A percentile compares a stretch with the other conserved stretches of the same genome.
These are phyloP conservation scores for Zophobas morio DNA, from an alignment of 1,140 invertebrate genomes.

Conservation along the genomic window DNA sequence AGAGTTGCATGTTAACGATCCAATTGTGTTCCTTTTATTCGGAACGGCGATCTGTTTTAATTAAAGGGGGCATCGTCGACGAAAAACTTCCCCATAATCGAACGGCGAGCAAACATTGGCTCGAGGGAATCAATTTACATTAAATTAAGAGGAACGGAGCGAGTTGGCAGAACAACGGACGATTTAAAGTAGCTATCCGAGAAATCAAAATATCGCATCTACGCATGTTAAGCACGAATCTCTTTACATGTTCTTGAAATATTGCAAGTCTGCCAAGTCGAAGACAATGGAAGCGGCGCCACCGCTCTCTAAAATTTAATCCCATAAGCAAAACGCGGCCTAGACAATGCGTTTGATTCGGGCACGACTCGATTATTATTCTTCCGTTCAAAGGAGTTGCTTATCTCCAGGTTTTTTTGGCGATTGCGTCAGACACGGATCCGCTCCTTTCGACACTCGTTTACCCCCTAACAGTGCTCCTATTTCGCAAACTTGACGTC, in stretches of 20 bases:
- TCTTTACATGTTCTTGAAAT: conserved; percentile 16
- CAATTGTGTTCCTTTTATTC: background rate
- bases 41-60: conserved; percentile 21
- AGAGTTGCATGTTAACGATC: conserved; percentile 8
- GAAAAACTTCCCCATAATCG: conserved; percentile 4
- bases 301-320: conserved; percentile 21
- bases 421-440: background rate
- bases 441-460: background rate
- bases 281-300: conserved; percentile 24
- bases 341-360: conserved; percentile 20
- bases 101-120: background rate
- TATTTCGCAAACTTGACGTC: background rate
- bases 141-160: conserved; percentile 7
- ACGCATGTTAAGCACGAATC: conserved; percentile 13
- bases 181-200: conserved; percentile 25
- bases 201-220: conserved; percentile 22
- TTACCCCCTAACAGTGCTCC: conserved; percentile 1
- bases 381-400: too few relatives aligned
- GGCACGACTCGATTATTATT: too few relatives aligned
- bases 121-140: conserved; percentile 19
- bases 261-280: conserved; percentile 17
- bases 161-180: conserved; percentile 5
- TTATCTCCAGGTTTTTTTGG: too few relatives aligned
- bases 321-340: conserved; percentile 11
- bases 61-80: background rate